phyloP scores from a whole-genome alignment of 2,888 invertebrate species.

The Julus scandinavius region DNA sequence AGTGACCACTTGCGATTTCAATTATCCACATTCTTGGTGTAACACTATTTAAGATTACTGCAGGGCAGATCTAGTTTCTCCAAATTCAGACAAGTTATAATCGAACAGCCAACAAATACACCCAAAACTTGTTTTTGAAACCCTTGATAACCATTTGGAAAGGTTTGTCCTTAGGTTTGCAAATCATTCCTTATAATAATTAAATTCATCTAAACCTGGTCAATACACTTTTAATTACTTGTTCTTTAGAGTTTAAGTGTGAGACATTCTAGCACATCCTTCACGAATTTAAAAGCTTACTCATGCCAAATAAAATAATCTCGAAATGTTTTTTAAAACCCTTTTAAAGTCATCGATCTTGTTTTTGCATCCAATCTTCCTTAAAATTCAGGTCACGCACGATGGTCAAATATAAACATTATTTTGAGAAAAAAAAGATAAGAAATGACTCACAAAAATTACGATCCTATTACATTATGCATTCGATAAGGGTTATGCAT shows the following conservation, averaged over 20 bases:
- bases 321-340: neutral
- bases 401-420: conserved; percentile 24
- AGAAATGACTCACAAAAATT: neutral
- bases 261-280: no score
- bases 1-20: conserved; percentile 10
- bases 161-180: no score
- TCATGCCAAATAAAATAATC: neutral
- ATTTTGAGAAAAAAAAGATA: neutral
- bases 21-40: neutral
- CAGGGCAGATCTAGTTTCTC: neutral
- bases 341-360: neutral
- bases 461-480: conserved; percentile 26
- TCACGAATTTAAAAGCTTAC: no score
- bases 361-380: neutral
- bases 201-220: no score
- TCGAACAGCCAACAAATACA: neutral
- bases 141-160: no score
- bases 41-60: neutral
- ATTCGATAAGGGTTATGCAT: neutral
- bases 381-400: conserved; percentile 24
- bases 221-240: no score
- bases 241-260: no score
- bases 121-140: neutral
- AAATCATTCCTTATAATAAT: no score
- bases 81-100: neutral